Percentiles rank a stretch among this genome's conserved stretches.
Evolutionary conservation across 2,888 invertebrate species (phyloP).

Genomic region (Chloroclysta siterata): DNA sequence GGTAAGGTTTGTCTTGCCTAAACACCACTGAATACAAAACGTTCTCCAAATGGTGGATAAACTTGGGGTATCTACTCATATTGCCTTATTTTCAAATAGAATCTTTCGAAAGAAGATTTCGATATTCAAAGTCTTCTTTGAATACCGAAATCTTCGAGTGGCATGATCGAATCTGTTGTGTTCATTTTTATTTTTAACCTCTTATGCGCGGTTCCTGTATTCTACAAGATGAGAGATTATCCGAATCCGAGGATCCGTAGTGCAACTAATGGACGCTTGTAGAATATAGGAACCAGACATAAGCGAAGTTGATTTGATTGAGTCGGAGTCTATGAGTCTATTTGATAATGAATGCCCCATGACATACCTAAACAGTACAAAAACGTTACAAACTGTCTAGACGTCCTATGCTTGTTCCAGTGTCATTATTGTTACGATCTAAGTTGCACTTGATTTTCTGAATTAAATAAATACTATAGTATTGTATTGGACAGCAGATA

Average conservation of each 20-base stretch:
- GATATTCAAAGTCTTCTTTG: too few relatives aligned
- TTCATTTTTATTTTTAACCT: neutral
- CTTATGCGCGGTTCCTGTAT: neutral
- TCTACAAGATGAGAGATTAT: neutral
- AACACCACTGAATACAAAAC: slow-evolving; percentile 13
- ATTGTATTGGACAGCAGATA: slow-evolving; percentile 42
- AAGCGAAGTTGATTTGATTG: slow-evolving; percentile 4
- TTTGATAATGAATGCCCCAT: slow-evolving; percentile 16
- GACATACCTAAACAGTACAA: slow-evolving; percentile 18
- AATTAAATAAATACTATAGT: slow-evolving; percentile 35
- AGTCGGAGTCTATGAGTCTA: slow-evolving; percentile 6
- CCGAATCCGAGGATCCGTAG: neutral
- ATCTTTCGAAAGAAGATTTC: too few relatives aligned
- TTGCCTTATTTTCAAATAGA: slow-evolving; percentile 16
- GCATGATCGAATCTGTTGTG: neutral
- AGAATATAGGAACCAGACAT: neutral
- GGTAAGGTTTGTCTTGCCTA: slow-evolving; percentile 34
- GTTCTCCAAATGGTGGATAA: slow-evolving; percentile 7
- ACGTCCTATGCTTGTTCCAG: slow-evolving; percentile 28
- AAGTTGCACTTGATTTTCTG: slow-evolving; percentile 38
- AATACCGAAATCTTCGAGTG: too few relatives aligned
- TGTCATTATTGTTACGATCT: slow-evolving; percentile 33
- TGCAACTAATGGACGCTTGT: neutral
- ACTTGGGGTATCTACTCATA: slow-evolving; percentile 2
- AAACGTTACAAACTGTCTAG: slow-evolving; percentile 30